Conservation (phyloP, 2,888 invertebrate genomes). For the Morinoia aosen region DNA sequence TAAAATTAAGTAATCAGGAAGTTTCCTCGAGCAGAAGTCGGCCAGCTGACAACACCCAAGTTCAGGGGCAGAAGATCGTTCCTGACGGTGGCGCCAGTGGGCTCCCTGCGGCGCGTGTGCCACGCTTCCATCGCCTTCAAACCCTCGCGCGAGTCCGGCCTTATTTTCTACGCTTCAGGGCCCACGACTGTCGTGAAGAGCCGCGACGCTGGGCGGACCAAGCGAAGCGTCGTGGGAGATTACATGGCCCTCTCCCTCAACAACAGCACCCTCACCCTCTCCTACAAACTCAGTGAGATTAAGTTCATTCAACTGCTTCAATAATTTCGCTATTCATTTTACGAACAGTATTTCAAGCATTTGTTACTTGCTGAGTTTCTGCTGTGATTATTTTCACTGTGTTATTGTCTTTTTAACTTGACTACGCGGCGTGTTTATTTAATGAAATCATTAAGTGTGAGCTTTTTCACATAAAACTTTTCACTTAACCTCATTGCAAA, state of each 20-base stretch:
- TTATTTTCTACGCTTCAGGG: conserved; percentile 59
- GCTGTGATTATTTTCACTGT: no score
- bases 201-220: background rate
- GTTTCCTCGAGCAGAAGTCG: background rate
- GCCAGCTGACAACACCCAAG: conserved; percentile 56
- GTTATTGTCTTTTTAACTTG: no score
- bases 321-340: no score
- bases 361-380: no score
- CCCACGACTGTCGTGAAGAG: background rate
- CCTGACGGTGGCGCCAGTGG: conserved; percentile 56
- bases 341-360: no score
- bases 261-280: conserved; percentile 60
- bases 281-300: conserved; percentile 64
- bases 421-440: no score
- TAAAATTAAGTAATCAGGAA: no score
- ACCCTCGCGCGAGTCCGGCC: conserved; percentile 56
- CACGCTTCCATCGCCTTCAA: conserved; percentile 61
- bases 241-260: conserved; percentile 60
- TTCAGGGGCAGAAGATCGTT: conserved; percentile 63
- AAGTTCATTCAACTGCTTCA: no score
- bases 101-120: conserved; percentile 57
- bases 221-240: conserved; percentile 55
- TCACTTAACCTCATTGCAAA: no score
- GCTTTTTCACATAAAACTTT: no score
- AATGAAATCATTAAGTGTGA: no score